Evolutionary conservation across 2,797 vertebrate genomes (phyloP).

Genomic region (Myoxocephalus aenaeus): DNA sequence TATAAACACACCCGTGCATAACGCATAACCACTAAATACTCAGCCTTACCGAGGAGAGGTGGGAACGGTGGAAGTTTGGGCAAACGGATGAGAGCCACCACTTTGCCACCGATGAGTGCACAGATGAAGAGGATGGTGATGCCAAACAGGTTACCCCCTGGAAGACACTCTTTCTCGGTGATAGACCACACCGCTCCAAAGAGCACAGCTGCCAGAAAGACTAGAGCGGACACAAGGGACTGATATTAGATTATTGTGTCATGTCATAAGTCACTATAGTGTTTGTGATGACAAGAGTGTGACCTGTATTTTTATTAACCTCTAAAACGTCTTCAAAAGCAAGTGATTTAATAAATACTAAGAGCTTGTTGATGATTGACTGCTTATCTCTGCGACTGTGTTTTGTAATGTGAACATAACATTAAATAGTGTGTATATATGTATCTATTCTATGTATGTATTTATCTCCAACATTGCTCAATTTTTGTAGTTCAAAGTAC

Average conservation of each 20-base stretch:
- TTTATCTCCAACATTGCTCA: not conserved
- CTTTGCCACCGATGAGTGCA: constrained; percentile 89
- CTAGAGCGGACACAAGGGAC: constrained; percentile 71
- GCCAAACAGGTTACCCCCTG: constrained; percentile 94
- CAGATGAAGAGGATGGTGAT: constrained; percentile 90
- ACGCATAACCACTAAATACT: not conserved
- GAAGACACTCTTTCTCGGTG: constrained; percentile 91
- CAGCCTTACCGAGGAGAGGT: constrained; percentile 91
- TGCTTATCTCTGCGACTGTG: not conserved
- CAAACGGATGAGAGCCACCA: constrained; percentile 88
- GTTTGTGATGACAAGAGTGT: not conserved
- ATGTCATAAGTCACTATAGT: not conserved
- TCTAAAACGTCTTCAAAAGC: not conserved
- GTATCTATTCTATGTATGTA: too few relatives aligned
- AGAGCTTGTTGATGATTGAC: not conserved
- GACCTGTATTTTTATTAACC: not conserved
- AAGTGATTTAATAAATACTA: not conserved
- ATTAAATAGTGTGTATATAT: not conserved
- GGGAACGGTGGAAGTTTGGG: constrained; percentile 91
- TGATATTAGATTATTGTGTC: not conserved
- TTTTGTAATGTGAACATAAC: not conserved
- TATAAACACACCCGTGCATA: not conserved
- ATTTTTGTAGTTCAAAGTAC: not conserved
- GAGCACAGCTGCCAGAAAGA: constrained; percentile 85
- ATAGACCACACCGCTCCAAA: constrained; percentile 94